Base-by-base conservation (phyloP, 1,140 invertebrate genomes). In the Halyomorpha halys region DNA sequence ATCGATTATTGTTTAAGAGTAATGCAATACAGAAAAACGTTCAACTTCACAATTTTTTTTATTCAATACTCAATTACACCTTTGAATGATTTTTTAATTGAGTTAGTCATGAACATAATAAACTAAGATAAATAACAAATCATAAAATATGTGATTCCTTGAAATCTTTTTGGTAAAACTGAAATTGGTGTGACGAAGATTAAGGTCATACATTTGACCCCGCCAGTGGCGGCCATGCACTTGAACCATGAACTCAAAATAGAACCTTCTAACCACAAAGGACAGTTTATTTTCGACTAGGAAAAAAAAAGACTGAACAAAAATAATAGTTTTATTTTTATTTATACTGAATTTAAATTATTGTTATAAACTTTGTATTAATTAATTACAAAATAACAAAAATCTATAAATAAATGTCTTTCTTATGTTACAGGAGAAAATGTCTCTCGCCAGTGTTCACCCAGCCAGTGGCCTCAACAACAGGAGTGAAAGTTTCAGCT, bases 371-470 rank as follows among this genome's bases (percentile, higher is more conserved):
- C 27, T 4, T 30, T 30, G 8, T 49, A 19, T 18, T 18, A 47
- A 18, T 3, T 47, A 47, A 47, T 47, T 47, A 30, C 4, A 39
- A 39, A 39, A 8, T 39, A 13, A 13, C 13, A 39, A 39, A 8
- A 53, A 53, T 16, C 18, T 15, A 9, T 21, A 53, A 21, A 8
- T 44, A 5, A 30, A 3, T 30, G 2, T 60, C 44, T 25, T 39
- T 18, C 21, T 60, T 18, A 11, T 18, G 25, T 59, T 76, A 62
- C 73, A 72, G 59, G 67, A 70, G 67, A 70, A 67, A 54, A 68
- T 68, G 67, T 69, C 68, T 15, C 30, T 68, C 14, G 66, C 66
- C 23, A 67, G 66, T 44, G 64, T 69, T 21, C 68, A 66, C 34
- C 66, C 59, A 18, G 66, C 59, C 19, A 59, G 59, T 34, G 64